These are phyloP conservation scores for Neodiprion virginianus DNA, from an alignment of 1,140 invertebrate genomes.

Conservation along the genomic window DNA sequence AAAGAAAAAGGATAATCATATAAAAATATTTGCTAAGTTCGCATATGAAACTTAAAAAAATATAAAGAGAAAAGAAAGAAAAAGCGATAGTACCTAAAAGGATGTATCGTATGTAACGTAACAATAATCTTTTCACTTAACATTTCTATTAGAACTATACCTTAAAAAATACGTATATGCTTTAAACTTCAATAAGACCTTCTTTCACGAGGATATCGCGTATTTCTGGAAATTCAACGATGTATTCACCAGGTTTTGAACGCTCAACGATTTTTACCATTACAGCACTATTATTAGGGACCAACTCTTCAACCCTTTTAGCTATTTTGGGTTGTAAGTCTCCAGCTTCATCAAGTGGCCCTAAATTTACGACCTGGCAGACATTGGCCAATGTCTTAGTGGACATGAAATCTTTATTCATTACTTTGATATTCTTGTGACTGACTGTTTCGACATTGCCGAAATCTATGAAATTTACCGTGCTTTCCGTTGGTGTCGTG, in stretches of 20 bases:
- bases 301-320: conserved; percentile 18
- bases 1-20: no score
- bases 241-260: conserved; percentile 18
- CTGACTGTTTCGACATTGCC: conserved; percentile 44
- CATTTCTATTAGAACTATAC: no score
- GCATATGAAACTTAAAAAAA: no score
- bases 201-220: conserved; percentile 31
- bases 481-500: conserved; percentile 16
- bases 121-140: no score
- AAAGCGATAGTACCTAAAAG: no score
- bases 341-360: background rate
- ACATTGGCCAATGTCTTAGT: conserved; percentile 34
- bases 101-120: no score
- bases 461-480: conserved; percentile 49
- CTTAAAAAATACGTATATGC: no score
- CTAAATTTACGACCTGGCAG: conserved; percentile 42
- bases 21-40: no score
- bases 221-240: conserved; percentile 40
- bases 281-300: conserved; percentile 2
- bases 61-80: no score
- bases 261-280: conserved; percentile 38
- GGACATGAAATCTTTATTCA: conserved; percentile 46
- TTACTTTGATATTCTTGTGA: conserved; percentile 48
- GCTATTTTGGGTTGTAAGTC: background rate
- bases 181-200: conserved; percentile 28